Evolutionary conservation across 2,113 vertebrate genomes (phyloP).

Genomic region (Eurystomus gularis): DNA sequence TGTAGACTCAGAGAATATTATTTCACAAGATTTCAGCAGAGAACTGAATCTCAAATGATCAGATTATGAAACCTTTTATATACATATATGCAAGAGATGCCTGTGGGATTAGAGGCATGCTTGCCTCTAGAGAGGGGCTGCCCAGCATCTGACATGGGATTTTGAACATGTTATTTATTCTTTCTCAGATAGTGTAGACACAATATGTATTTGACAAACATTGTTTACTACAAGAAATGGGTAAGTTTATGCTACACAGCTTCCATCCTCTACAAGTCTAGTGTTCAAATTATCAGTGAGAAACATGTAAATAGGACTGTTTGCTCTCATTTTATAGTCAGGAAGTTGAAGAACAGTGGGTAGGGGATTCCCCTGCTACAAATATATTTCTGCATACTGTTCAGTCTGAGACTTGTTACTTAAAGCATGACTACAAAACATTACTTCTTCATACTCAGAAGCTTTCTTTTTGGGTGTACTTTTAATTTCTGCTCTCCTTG

Average conservation of each 20-base stretch:
- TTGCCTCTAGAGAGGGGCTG: not conserved
- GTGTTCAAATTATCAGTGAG: not conserved
- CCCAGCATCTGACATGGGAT: not conserved
- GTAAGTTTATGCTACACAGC: not conserved
- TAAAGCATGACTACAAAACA: not conserved
- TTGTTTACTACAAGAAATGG: not conserved
- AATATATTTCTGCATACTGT: not conserved
- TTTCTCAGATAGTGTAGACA: not conserved
- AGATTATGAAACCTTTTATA: not conserved
- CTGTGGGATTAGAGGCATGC: not conserved
- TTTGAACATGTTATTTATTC: not conserved
- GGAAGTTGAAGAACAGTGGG: not conserved
- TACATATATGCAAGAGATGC: not conserved
- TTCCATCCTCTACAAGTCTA: not conserved
- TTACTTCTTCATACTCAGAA: not conserved
- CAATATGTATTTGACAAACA: not conserved
- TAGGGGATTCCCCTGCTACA: not conserved
- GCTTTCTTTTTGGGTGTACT: not conserved
- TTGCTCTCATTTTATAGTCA: not conserved
- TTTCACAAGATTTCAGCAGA: not conserved
- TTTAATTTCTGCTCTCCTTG: not conserved
- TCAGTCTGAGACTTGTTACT: not conserved
- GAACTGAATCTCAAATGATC: not conserved
- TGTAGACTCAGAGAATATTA: not conserved
- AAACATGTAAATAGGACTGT: not conserved